Evolutionary conservation across 2,113 vertebrate species (phyloP).

Genomic region (Scomber colias): DNA sequence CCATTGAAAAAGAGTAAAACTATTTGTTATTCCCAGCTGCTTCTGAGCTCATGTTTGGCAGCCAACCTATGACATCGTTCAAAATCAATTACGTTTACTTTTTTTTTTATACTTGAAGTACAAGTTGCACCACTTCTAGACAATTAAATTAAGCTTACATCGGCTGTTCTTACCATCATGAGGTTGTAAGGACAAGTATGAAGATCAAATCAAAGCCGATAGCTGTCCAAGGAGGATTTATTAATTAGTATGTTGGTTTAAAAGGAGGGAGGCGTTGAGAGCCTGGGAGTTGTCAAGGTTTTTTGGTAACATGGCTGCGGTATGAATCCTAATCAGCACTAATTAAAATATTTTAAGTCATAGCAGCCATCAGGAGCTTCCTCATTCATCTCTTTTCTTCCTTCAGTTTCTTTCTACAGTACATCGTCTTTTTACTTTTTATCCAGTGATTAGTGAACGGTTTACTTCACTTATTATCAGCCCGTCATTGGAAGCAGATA

Average conservation of each 20-base stretch:
- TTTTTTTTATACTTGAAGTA: background rate
- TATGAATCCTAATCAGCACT: conserved; percentile 56
- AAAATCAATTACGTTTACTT: conserved; percentile 25
- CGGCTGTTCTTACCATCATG: conserved; percentile 30
- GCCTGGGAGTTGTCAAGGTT: conserved; percentile 41
- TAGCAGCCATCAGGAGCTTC: conserved; percentile 27
- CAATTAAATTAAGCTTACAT: conserved; percentile 36
- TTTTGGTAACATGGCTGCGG: conserved; percentile 39
- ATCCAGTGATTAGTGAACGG: conserved; percentile 41
- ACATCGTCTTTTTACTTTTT: background rate
- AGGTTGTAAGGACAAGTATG: conserved; percentile 38
- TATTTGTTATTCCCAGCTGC: conserved; percentile 17
- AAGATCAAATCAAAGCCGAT: conserved; percentile 56
- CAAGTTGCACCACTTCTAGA: conserved; percentile 19
- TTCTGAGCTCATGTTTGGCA: conserved; percentile 11
- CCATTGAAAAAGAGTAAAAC: background rate
- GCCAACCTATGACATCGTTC: conserved; percentile 41
- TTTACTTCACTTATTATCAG: conserved; percentile 37
- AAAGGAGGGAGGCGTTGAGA: conserved; percentile 28
- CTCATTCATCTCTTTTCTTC: background rate
- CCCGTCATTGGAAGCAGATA: conserved; percentile 54
- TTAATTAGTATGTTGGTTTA: conserved; percentile 59
- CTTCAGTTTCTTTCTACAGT: background rate
- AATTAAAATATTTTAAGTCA: conserved; percentile 57
- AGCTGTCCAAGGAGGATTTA: conserved; percentile 51